Percentiles rank a stretch among this genome's conserved stretches.
phyloP scores from a whole-genome alignment of 2,888 invertebrate species.

The Anarsia innoxiella region DNA sequence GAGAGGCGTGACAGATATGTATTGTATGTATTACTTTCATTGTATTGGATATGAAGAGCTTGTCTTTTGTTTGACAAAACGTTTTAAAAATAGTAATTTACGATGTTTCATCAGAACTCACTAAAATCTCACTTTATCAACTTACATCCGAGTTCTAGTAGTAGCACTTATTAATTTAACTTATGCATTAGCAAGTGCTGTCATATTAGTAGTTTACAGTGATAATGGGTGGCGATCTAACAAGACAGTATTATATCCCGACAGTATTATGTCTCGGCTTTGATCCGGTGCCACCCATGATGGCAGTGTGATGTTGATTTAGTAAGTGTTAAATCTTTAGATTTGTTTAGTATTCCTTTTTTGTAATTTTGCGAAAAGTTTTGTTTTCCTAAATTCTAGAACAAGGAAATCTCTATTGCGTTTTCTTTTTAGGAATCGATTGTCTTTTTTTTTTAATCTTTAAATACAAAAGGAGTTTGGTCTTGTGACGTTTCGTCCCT shows the following conservation, averaged over 20 bases:
- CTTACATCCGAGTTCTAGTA: constrained; percentile 16
- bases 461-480: too few species aligned
- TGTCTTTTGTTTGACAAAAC: background rate
- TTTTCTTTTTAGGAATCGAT: too few species aligned
- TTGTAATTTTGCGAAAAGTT: too few species aligned
- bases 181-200: constrained; percentile 21
- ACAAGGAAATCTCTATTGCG: too few species aligned
- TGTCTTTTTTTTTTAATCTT: too few species aligned
- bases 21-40: background rate
- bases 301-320: too few species aligned
- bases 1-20: background rate
- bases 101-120: background rate
- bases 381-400: too few species aligned
- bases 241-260: constrained; percentile 15
- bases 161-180: constrained; percentile 20
- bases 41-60: background rate
- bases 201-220: constrained; percentile 37
- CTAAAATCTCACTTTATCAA: background rate
- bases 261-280: constrained; percentile 15
- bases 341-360: too few species aligned
- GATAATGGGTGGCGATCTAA: constrained; percentile 22
- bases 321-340: too few species aligned
- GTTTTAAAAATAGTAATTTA: background rate
- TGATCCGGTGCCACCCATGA: constrained; percentile 34
- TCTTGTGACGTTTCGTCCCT: too few species aligned